Percentiles rank a stretch among this genome's conserved stretches.
Evolutionary conservation across 1,140 invertebrate species (phyloP).

Genomic region (Drosophila insularis): DNA sequence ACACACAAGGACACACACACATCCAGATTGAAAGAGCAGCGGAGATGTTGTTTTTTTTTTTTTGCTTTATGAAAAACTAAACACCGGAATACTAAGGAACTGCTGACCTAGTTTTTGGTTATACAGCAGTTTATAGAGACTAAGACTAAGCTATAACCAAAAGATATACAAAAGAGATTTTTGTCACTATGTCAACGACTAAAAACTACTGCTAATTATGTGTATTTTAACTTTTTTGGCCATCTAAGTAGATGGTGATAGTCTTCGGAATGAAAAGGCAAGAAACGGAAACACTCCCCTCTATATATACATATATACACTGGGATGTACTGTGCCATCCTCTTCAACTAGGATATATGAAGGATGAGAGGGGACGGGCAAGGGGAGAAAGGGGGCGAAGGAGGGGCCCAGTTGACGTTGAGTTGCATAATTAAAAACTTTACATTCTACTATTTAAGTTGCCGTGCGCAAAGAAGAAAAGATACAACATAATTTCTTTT

Average conservation of each 20-base stretch:
- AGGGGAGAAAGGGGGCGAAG: too few relatives aligned
- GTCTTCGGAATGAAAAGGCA: slow-evolving; percentile 34
- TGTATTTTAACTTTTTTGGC: slow-evolving; percentile 75
- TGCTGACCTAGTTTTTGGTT: slow-evolving; percentile 61
- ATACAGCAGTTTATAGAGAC: not conserved
- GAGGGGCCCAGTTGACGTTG: slow-evolving; percentile 21
- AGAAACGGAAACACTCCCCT: not conserved
- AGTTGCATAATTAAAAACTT: slow-evolving; percentile 80
- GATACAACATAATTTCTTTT: slow-evolving; percentile 55
- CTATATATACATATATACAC: too few relatives aligned
- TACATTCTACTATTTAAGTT: slow-evolving; percentile 74
- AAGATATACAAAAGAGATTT: slow-evolving; percentile 39
- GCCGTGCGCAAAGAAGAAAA: slow-evolving; percentile 68
- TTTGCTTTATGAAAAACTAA: slow-evolving; percentile 45
- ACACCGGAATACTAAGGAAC: slow-evolving; percentile 35
- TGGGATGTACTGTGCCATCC: not conserved
- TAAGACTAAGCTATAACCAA: slow-evolving; percentile 20
- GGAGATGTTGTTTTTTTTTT: not conserved
- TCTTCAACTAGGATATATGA: too few relatives aligned
- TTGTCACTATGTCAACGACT: slow-evolving; percentile 48
- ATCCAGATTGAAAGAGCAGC: slow-evolving; percentile 7
- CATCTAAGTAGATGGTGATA: slow-evolving; percentile 49
- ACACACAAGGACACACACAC: not conserved
- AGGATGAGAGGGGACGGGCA: not conserved
- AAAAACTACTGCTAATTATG: slow-evolving; percentile 75